These are phyloP conservation scores for Bombus difficillimus DNA, from an alignment of 1,140 invertebrate genomes.

Conservation along the genomic window DNA sequence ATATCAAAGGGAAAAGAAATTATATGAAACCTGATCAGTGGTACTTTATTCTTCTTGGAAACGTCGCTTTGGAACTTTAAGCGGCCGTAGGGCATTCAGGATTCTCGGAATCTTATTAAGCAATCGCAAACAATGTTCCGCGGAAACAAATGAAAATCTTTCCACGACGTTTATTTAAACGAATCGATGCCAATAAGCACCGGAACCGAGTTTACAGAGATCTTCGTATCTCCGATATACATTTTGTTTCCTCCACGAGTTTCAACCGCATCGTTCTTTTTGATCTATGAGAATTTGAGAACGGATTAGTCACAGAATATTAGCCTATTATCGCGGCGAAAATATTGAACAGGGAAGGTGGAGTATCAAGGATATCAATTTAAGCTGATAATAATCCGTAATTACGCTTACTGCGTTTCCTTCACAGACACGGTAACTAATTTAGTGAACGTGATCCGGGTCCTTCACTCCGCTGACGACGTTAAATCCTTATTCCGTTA, in stretches of 20 bases:
- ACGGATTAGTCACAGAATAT: neutral
- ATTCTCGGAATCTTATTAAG: neutral
- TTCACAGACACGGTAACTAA: neutral
- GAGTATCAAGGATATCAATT: neutral
- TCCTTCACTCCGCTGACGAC: neutral
- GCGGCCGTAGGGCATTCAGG: neutral
- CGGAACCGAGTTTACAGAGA: neutral
- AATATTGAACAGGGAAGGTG: neutral
- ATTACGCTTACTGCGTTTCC: constrained; percentile 15
- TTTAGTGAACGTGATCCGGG: constrained; percentile 2
- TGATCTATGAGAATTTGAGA: neutral
- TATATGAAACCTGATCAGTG: neutral
- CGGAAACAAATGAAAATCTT: neutral
- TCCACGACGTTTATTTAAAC: neutral
- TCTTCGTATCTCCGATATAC: neutral
- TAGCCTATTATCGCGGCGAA: neutral
- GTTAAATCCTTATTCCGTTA: constrained; percentile 16
- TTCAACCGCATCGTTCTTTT: neutral
- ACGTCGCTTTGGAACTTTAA: neutral
- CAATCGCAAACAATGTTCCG: neutral
- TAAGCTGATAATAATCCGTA: constrained; percentile 12
- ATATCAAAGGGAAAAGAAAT: neutral
- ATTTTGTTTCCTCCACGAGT: no score
- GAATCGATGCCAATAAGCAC: no score
- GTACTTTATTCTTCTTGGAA: neutral